Evolutionary conservation across 2,888 invertebrate genomes (phyloP), one percentile per base, ranked within the genome.

Genomic region (Caenorhabditis virilis): DNA sequence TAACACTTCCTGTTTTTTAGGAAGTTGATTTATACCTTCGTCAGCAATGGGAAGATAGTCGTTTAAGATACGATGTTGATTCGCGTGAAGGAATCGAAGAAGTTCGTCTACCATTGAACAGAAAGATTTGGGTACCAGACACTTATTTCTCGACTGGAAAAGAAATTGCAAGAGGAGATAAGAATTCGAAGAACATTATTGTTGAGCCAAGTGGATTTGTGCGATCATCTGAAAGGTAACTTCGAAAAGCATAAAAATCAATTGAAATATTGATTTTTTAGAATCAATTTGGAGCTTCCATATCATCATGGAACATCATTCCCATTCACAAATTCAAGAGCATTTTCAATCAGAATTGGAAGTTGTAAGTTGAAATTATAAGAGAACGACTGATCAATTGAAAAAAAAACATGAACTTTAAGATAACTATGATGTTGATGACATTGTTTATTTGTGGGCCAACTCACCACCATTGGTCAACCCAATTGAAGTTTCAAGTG

Each of bases 391-490:
- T n/a, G n/a, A n/a, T n/a, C n/a, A n/a, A n/a, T n/a, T n/a, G n/a
- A n/a, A n/a, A n/a, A n/a, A 30, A 13, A 30, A 30, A 30, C 4
- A 36, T 36, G 36, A 36, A n/a, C 15, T 47, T 63, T 30, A 39
- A 74, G 74, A 74, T 58, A 69, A 69, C 41, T 78, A 80, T 47
- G 71, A 74, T 7, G 62, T 79, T 18, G 78, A 78, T 22, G 82
- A 82, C 43, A 72, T 82, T 22, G 78, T 77, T 23, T 82, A 80
- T 56, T 56, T 82, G 22, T 82, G 82, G 82, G 79, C 80, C 15
- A 80, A 81, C 53, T 76, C 78, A 7, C 80, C 80, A 13, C 82
- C 82, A 23, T 59, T 69, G 23, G 76, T 80, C 11, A 77, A 77
- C 16, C 82, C 82, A 6, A 75, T 82, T 38, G 82, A 82, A 61